These are phyloP conservation scores for Seriola rivoliana DNA, from an alignment of 2,113 vertebrate species.

Conservation along the genomic window DNA sequence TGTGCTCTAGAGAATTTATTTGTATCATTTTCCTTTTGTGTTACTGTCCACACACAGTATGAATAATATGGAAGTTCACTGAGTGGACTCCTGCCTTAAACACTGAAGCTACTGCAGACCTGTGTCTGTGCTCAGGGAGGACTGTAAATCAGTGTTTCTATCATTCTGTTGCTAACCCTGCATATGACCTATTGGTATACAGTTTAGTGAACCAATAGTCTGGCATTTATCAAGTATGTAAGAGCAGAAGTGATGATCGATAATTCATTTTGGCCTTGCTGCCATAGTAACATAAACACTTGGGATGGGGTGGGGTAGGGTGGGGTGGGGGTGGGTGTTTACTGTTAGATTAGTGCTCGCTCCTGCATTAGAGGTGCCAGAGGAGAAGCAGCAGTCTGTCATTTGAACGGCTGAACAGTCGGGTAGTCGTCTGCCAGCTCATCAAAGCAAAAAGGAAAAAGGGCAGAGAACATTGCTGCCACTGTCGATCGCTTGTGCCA, in stretches of 20 bases:
- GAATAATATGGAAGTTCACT: neutral
- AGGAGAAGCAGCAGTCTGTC: constrained; percentile 47
- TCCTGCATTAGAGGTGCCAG: constrained; percentile 27
- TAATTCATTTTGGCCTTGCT: constrained; percentile 55
- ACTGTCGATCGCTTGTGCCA: constrained; percentile 62
- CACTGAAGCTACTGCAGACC: neutral
- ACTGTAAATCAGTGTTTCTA: constrained; percentile 1
- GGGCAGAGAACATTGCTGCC: constrained; percentile 53
- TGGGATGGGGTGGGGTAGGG: neutral
- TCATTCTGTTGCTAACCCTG: constrained; percentile 20
- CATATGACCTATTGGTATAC: constrained; percentile 27
- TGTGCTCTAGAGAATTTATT: neutral
- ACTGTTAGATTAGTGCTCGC: constrained; percentile 31
- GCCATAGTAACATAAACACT: constrained; percentile 28
- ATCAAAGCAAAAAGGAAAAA: constrained; percentile 64
- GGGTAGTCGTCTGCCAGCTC: constrained; percentile 56
- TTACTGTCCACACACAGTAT: neutral
- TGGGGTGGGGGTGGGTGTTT: neutral
- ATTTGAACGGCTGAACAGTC: constrained; percentile 51
- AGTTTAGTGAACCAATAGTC: constrained; percentile 41
- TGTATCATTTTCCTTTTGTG: neutral
- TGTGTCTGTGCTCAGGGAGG: neutral
- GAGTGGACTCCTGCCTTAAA: neutral
- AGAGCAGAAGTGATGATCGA: constrained; percentile 37
- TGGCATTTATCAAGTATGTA: constrained; percentile 40